Evolutionary conservation across 92 coral and sea anemone genomes (phyloP), one percentile per base, ranked within the genome.

Genomic region (Palythoa grandiflora): DNA sequence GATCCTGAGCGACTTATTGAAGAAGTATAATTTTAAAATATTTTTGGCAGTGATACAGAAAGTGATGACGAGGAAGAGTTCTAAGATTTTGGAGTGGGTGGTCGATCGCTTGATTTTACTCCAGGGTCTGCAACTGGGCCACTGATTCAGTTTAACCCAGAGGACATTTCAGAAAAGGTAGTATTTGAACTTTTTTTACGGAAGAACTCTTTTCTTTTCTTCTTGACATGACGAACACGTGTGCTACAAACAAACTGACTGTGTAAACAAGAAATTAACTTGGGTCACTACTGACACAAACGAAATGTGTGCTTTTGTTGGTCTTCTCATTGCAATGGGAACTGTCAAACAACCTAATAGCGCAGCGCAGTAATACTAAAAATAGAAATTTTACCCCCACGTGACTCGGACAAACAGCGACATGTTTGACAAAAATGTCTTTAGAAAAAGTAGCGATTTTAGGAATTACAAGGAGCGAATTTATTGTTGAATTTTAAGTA

Each of bases 261-360:
- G 48, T 72, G n/a, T 20, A n/a, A 75, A 75, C 80, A 21, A 44
- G 78, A 73, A 73, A 73, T 7, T 1, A 7, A 60, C 36, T 3
- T 36, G 87, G 87, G 77, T 48, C n/a, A 21, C 65, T 65, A 65
- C 78, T 51, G 73, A 61, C n/a, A 35, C 38, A 28, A 50, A 65
- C n/a, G 78, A 83, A 50, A 83, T 83, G 87, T 28, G 38, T 14
- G 40, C 37, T 50, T 84, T 84, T 72, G 51, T 84, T 68, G 88
- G 68, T 6, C 68, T 84, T 8, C 37, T 73, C 6, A 57, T 84
- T 21, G 65, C 77, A 72, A 73, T 84, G 83, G 88, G 88, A 11
- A 84, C 65, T 19, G 81, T 84, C 0, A 72, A 72, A 48, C 75
- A 40, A 13, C 88, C 87, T 4, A 52, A 16, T 14, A n/a, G n/a